These are phyloP conservation scores for Apocheima hispidaria DNA, from an alignment of 2,888 invertebrate species.

Conservation along the genomic window DNA sequence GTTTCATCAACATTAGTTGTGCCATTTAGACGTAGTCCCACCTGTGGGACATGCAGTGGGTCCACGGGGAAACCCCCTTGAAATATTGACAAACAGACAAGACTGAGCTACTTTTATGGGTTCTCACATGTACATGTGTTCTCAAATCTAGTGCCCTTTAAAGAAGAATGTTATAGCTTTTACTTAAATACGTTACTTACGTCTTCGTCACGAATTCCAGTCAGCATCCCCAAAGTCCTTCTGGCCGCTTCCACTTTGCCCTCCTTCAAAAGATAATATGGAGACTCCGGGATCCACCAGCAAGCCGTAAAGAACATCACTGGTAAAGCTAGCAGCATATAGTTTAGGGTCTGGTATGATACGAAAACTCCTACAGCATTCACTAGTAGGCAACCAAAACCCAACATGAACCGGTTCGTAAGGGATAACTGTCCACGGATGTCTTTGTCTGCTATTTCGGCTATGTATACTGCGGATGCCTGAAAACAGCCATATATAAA, in stretches of 20 bases:
- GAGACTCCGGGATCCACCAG: constrained; percentile 86
- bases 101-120: too few species aligned
- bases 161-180: too few species aligned
- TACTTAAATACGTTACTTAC: constrained; percentile 53
- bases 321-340: constrained; percentile 74
- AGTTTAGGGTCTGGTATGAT: constrained; percentile 68
- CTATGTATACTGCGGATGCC: constrained; percentile 73
- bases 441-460: constrained; percentile 77
- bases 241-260: constrained; percentile 74
- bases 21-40: too few species aligned
- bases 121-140: too few species aligned
- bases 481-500: too few species aligned
- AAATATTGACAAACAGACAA: too few species aligned
- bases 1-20: too few species aligned
- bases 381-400: constrained; percentile 70
- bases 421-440: constrained; percentile 69
- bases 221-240: constrained; percentile 66
- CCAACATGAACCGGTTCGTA: constrained; percentile 63
- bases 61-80: too few species aligned
- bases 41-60: too few species aligned
- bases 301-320: constrained; percentile 77
- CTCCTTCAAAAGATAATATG: constrained; percentile 84
- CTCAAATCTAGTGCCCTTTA: too few species aligned
- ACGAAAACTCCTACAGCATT: constrained; percentile 72
- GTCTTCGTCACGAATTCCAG: constrained; percentile 61